Conservation (phyloP, 2,113 vertebrate genomes). For the Lichenostomus cassidix region DNA sequence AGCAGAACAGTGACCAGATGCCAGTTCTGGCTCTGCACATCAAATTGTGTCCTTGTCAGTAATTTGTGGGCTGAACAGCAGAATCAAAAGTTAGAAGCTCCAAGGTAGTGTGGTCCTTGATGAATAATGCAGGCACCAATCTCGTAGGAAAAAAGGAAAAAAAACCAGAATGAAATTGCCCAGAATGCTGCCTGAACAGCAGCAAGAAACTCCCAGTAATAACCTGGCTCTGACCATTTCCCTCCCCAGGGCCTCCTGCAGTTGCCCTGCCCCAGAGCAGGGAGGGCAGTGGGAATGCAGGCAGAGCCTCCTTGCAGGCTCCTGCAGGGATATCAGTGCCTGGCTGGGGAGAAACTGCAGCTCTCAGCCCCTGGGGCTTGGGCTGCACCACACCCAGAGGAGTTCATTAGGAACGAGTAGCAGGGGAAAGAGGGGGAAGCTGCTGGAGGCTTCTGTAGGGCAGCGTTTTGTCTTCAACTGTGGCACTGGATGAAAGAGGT, state of each 20-base stretch:
- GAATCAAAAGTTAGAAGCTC: not conserved
- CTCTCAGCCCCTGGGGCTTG: not conserved
- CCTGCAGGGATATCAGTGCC: not conserved
- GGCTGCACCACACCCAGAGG: not conserved
- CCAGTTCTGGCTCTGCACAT: not conserved
- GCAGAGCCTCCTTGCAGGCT: not conserved
- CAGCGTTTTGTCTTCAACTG: not conserved
- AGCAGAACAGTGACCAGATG: not conserved
- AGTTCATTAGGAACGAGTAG: not conserved
- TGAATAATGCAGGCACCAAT: not conserved
- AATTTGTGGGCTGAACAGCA: not conserved
- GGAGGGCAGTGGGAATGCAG: not conserved
- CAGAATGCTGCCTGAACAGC: not conserved
- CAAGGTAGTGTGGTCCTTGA: not conserved
- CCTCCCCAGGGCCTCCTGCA: not conserved
- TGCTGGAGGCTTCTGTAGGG: not conserved
- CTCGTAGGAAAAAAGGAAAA: not conserved
- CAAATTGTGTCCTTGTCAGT: not conserved
- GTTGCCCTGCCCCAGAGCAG: not conserved
- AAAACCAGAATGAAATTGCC: not conserved
- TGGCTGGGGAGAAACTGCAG: rapidly evolving
- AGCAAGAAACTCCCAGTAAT: not conserved
- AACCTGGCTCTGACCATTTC: not conserved
- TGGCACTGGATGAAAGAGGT: not conserved
- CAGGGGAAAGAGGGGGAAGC: not conserved